These are phyloP conservation scores for Hycleus phaleratus DNA, from an alignment of 1,140 invertebrate genomes.

Conservation along the genomic window DNA sequence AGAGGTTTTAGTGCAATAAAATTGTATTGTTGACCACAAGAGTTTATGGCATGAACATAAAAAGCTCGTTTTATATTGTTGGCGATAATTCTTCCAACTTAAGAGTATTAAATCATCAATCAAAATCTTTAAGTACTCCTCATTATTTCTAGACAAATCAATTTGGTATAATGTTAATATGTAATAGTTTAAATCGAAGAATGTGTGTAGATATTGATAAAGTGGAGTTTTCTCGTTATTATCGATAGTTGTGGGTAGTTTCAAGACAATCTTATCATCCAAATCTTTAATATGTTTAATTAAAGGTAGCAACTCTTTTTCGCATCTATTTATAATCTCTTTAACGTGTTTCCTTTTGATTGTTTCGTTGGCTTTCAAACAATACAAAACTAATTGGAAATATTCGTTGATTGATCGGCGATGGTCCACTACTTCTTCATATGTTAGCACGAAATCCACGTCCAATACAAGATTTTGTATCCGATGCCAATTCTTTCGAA, in stretches of 20 bases:
- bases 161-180: slow-evolving; percentile 17
- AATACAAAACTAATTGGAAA: slow-evolving; percentile 18
- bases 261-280: slow-evolving; percentile 18
- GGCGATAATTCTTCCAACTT: slow-evolving; percentile 14
- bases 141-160: slow-evolving; percentile 8
- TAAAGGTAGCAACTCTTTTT: not conserved
- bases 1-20: slow-evolving; percentile 14
- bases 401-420: slow-evolving; percentile 16
- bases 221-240: slow-evolving; percentile 16
- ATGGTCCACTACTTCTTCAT: slow-evolving; percentile 13
- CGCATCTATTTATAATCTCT: slow-evolving; percentile 1
- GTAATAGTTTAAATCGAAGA: slow-evolving; percentile 28
- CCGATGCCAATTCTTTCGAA: slow-evolving; percentile 24
- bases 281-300: slow-evolving; percentile 15
- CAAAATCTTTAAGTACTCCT: slow-evolving; percentile 16
- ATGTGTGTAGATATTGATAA: slow-evolving; percentile 31
- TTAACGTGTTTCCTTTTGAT: slow-evolving; percentile 10
- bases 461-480: slow-evolving; percentile 27
- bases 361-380: slow-evolving; percentile 5
- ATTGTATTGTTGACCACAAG: slow-evolving; percentile 21
- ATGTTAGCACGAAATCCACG: slow-evolving; percentile 3
- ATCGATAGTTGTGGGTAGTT: slow-evolving; percentile 11
- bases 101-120: slow-evolving; percentile 22
- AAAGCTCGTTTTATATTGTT: slow-evolving; percentile 13
- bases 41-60: slow-evolving; percentile 24